A percentile compares a stretch with the other conserved stretches of the same genome.
Evolutionary conservation across 1,140 invertebrate genomes (phyloP).

Genomic region (Drosophila bifasciata): DNA sequence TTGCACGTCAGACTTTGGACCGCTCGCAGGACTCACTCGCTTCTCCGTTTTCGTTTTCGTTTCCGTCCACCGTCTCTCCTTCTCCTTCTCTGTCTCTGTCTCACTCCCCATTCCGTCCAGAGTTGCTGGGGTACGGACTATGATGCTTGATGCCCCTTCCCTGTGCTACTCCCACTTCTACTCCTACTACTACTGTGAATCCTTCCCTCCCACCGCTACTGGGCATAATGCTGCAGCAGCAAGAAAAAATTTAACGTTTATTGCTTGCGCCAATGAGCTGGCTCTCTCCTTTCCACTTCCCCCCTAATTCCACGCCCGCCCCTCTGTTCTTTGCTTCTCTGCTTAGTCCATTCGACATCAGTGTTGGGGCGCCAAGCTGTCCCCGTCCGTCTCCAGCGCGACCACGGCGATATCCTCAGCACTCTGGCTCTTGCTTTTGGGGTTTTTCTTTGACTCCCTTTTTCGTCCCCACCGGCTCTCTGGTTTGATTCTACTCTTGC

Average conservation of each 20-base stretch:
- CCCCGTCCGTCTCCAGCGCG: constrained; percentile 42
- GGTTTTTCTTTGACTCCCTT: constrained; percentile 70
- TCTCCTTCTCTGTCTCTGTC: not conserved
- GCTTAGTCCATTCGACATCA: constrained; percentile 68
- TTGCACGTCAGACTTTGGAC: constrained; percentile 77
- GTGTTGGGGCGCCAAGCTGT: constrained; percentile 76
- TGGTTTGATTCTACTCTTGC: too few species aligned
- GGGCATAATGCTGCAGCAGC: constrained; percentile 75
- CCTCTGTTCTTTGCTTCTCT: constrained; percentile 22
- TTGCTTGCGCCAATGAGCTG: constrained; percentile 81
- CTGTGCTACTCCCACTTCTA: too few species aligned
- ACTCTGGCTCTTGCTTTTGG: constrained; percentile 52
- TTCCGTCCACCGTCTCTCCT: not conserved
- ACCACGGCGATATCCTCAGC: constrained; percentile 52
- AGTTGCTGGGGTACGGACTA: constrained; percentile 24
- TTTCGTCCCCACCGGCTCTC: constrained; percentile 41
- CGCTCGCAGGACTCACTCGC: constrained; percentile 67
- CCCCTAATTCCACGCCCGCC: constrained; percentile 24
- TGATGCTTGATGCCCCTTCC: constrained; percentile 7
- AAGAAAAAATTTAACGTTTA: constrained; percentile 82
- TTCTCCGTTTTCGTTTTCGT: constrained; percentile 10
- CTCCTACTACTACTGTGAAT: constrained; percentile 9
- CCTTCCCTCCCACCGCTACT: constrained; percentile 22
- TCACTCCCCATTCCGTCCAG: not conserved
- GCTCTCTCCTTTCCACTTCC: constrained; percentile 37